phyloP scores from a whole-genome alignment of 1,140 invertebrate genomes.

The Plutomurus gul region DNA sequence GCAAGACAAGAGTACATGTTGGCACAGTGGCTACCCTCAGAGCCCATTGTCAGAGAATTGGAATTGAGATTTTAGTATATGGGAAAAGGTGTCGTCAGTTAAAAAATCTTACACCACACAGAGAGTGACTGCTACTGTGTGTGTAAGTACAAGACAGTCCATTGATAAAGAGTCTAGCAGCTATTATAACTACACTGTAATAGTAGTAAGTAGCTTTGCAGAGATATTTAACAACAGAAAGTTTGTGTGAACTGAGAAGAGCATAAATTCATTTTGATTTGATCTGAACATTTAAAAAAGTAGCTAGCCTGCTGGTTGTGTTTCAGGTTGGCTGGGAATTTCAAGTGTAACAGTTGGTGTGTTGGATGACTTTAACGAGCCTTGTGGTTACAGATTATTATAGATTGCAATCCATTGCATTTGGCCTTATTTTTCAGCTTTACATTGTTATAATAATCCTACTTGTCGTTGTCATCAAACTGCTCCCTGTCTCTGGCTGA shows the following conservation, averaged over 20 bases:
- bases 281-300: constrained; percentile 27
- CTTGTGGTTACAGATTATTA: constrained; percentile 41
- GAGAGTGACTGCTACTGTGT: background rate
- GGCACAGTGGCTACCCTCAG: no score
- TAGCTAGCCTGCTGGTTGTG: constrained; percentile 23
- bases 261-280: constrained; percentile 30
- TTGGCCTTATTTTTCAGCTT: constrained; percentile 43
- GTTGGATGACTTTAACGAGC: constrained; percentile 34
- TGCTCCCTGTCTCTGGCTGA: no score
- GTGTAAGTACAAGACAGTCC: background rate
- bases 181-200: no score
- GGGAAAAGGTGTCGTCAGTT: constrained; percentile 14
- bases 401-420: constrained; percentile 32
- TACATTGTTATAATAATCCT: constrained; percentile 11
- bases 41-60: background rate
- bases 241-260: constrained; percentile 28
- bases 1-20: background rate
- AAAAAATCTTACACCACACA: constrained; percentile 11
- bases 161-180: constrained; percentile 6
- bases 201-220: background rate
- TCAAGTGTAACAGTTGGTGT: constrained; percentile 15
- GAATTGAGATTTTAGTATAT: background rate
- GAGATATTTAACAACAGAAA: background rate
- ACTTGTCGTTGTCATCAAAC: constrained; percentile 23
- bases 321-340: constrained; percentile 25